A percentile compares a stretch with the other conserved stretches of the same genome.
Evolutionary conservation across 64 coral and sea anemone species (phyloP).

Genomic region (Stichodactyla mertensii): DNA sequence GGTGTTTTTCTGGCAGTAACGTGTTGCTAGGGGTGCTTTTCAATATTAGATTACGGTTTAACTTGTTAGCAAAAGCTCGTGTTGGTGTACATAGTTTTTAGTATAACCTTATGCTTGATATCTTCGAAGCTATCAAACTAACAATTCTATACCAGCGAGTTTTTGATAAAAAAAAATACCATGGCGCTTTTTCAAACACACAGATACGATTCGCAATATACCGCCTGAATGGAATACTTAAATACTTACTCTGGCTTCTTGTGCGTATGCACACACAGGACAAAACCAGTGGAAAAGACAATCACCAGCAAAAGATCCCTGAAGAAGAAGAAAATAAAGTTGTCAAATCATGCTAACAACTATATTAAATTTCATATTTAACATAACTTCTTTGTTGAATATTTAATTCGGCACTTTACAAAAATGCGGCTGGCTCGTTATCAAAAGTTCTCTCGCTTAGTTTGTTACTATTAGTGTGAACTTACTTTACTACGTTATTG

Average conservation of each 20-base stretch:
- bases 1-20: too few relatives aligned
- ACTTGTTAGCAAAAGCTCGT: too few relatives aligned
- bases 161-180: background rate
- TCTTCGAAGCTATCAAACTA: too few relatives aligned
- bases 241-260: constrained; percentile 50
- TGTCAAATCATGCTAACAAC: background rate
- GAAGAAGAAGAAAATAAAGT: background rate
- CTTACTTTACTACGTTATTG: background rate
- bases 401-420: background rate
- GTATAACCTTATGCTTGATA: too few relatives aligned
- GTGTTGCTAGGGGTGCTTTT: too few relatives aligned
- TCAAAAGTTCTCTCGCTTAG: too few relatives aligned
- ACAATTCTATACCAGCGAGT: background rate
- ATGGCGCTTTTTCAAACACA: background rate
- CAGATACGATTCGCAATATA: background rate
- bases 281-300: constrained; percentile 43
- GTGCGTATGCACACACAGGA: constrained; percentile 33
- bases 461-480: too few relatives aligned
- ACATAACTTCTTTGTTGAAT: background rate
- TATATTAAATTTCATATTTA: background rate
- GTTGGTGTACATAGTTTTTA: too few relatives aligned
- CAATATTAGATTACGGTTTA: too few relatives aligned
- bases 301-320: constrained; percentile 39
- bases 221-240: background rate
- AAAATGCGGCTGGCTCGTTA: too few relatives aligned